Evolutionary conservation across 1,140 invertebrate species (phyloP), one percentile per base, ranked within the genome.

Genomic region (Trachelipus rathkii): DNA sequence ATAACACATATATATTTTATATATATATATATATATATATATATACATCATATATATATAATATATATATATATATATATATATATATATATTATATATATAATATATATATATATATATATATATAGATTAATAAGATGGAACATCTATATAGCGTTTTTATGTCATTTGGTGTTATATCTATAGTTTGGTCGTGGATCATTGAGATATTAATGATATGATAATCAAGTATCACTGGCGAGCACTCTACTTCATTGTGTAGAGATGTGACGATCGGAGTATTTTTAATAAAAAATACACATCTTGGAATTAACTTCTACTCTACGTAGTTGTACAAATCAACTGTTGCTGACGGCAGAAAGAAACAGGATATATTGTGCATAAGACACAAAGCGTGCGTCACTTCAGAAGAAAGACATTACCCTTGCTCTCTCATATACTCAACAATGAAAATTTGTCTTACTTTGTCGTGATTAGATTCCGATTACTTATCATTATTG

Each of bases 301-400:
- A 60, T 15, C 50, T 60, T 1, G 3, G 1, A 60, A 2, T 2
- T 13, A 13, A 3, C 8, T 33, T 15, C 50, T 60, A 19, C 50
- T 60, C 19, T 15, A 60, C 50, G 4, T 13, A 60, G 50, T 60
- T 19, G 50, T 60, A 6, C 4, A 79, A 21, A 44, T 74, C 78
- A n/a, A 10, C 73, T 79, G 76, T 86, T 86, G 3, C 86, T 82
- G 78, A 87, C 87, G 71, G n/a, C n/a, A n/a, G n/a, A n/a, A n/a
- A n/a, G n/a, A n/a, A n/a, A n/a, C n/a, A 87, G 86, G 53, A 86
- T 84, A 78, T 87, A 86, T 74, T 87, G 86, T 0, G 86, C 86
- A n/a, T n/a, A 15, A 86, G 80, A 79, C 84, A 83, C 67, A 85
- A 81, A 0, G 74, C 44, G 76, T 84, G 84, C 11, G 83, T 83